These are phyloP conservation scores for Drosophila hamatofila DNA, from an alignment of 2,888 invertebrate species.

Conservation along the genomic window DNA sequence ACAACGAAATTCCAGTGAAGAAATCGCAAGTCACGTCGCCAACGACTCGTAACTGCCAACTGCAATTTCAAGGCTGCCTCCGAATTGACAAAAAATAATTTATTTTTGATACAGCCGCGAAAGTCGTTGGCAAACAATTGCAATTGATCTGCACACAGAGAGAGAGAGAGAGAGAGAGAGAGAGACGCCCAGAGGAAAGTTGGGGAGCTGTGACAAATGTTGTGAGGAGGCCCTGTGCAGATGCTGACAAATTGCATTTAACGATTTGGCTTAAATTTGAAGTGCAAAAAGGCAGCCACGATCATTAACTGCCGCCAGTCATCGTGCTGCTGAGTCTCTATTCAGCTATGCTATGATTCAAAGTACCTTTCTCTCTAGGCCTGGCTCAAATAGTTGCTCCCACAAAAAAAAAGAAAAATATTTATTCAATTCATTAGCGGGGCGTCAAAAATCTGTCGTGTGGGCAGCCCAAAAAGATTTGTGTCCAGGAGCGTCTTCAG, in stretches of 20 bases:
- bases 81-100: constrained; percentile 74
- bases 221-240: neutral
- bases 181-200: constrained; percentile 41
- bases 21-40: constrained; percentile 73
- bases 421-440: constrained; percentile 58
- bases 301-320: constrained; percentile 12
- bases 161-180: no score
- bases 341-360: constrained; percentile 3
- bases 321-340: neutral
- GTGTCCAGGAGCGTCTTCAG: constrained; percentile 16
- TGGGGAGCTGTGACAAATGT: constrained; percentile 25
- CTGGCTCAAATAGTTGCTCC: neutral
- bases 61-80: constrained; percentile 64
- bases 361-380: constrained; percentile 41
- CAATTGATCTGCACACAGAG: constrained; percentile 24
- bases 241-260: constrained; percentile 8
- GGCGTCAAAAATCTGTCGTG: constrained; percentile 24
- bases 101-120: constrained; percentile 63
- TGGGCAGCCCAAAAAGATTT: constrained; percentile 6
- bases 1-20: constrained; percentile 63
- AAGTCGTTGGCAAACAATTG: constrained; percentile 55
- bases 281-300: constrained; percentile 11
- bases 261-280: constrained; percentile 3
- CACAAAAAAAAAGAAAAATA: constrained; percentile 6
- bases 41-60: constrained; percentile 34